Evolutionary conservation across 35 echinoderm and acorn worm species (phyloP).

Genomic region (Lytechinus variegatus): DNA sequence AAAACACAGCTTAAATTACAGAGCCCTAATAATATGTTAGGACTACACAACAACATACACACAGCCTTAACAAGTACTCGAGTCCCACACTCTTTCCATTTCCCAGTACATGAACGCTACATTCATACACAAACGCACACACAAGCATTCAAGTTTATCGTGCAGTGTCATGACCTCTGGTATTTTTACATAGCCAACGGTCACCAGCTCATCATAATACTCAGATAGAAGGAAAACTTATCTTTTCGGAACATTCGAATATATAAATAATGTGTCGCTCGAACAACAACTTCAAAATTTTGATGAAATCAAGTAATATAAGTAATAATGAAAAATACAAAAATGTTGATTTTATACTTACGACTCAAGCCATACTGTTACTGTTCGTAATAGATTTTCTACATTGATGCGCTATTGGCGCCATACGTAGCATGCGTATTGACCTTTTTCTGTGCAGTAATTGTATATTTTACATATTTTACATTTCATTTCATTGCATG

Average conservation of each 20-base stretch:
- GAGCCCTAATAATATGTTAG: too few species aligned
- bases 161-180: constrained; percentile 42
- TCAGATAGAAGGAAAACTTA: not conserved
- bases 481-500: not conserved
- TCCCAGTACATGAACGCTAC: not conserved
- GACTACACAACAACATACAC: not conserved
- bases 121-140: not conserved
- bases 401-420: constrained; percentile 40
- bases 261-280: not conserved
- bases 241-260: not conserved
- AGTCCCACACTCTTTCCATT: too few species aligned
- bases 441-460: constrained; percentile 16
- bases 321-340: not conserved
- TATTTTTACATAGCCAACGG: constrained; percentile 31
- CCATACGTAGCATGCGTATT: constrained; percentile 55
- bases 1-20: too few species aligned
- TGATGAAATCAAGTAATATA: not conserved
- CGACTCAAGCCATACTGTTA: constrained; percentile 48
- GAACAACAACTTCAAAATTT: not conserved
- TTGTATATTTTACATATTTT: not conserved
- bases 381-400: constrained; percentile 33
- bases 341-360: constrained; percentile 12
- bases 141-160: constrained; percentile 18
- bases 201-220: not conserved
- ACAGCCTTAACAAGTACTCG: not conserved